A percentile compares a stretch with the other conserved stretches of the same genome.
Evolutionary conservation across 2,113 vertebrate species (phyloP).

Genomic region (Cebus imitator): DNA sequence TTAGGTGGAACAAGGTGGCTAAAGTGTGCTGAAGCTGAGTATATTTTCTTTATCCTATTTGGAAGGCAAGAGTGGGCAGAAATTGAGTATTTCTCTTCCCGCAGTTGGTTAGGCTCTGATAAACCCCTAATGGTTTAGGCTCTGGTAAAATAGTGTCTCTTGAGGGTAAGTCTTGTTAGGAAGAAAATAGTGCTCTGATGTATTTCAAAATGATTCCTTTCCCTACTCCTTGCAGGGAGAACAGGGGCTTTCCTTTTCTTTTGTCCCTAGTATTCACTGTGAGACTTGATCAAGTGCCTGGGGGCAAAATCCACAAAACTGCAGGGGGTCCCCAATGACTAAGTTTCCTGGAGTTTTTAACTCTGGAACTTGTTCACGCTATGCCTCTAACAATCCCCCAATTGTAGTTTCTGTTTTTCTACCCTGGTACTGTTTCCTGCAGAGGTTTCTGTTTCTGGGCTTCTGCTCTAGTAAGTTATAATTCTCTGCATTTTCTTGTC

Average conservation of each 20-base stretch:
- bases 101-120: background rate
- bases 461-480: background rate
- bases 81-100: background rate
- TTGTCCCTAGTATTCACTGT: background rate
- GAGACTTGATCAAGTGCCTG: background rate
- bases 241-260: background rate
- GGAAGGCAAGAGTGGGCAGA: background rate
- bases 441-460: background rate
- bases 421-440: background rate
- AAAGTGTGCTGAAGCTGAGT: background rate
- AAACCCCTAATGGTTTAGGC: background rate
- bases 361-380: background rate
- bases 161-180: background rate
- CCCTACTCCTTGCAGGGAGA: background rate
- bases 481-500: background rate
- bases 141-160: background rate
- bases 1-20: background rate
- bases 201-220: background rate
- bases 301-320: background rate
- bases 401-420: background rate
- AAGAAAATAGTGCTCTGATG: background rate
- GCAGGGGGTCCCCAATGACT: no score
- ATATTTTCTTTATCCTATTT: background rate
- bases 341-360: background rate
- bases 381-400: background rate